Conservation (phyloP, 2,113 vertebrate genomes). For the Stomatorhinus ivindoensis region DNA sequence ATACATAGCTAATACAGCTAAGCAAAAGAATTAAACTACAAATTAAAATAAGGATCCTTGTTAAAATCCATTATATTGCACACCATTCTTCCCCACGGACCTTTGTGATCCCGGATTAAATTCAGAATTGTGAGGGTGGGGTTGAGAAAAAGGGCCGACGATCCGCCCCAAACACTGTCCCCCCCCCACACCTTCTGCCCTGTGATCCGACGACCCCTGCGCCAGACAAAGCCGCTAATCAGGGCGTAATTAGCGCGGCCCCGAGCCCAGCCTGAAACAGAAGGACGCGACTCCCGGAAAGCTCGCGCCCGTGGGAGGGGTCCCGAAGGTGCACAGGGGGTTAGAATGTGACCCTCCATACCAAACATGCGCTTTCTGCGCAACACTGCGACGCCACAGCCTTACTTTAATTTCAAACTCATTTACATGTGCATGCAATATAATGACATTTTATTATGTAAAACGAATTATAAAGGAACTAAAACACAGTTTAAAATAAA, state of each 20-base stretch:
- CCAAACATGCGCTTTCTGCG: too few species aligned
- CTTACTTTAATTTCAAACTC: too few species aligned
- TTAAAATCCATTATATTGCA: slow-evolving; percentile 49
- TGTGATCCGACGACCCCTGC: slow-evolving; percentile 58
- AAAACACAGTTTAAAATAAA: background rate
- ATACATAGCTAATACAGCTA: slow-evolving; percentile 29
- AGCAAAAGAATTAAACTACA: slow-evolving; percentile 54
- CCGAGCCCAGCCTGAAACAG: slow-evolving; percentile 23
- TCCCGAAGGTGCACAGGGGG: background rate
- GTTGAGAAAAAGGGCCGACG: slow-evolving; percentile 52
- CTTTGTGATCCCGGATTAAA: slow-evolving; percentile 53
- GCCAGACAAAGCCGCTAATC: slow-evolving; percentile 31
- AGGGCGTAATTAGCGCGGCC: slow-evolving; percentile 28
- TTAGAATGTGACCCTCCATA: background rate
- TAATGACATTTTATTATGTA: background rate
- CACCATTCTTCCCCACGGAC: slow-evolving; percentile 52
- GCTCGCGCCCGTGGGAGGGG: background rate
- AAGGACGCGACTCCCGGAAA: background rate
- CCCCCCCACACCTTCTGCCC: slow-evolving; percentile 55
- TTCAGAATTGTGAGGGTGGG: slow-evolving; percentile 40
- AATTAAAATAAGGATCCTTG: slow-evolving; percentile 27
- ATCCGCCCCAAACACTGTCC: slow-evolving; percentile 40
- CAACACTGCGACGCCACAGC: too few species aligned
- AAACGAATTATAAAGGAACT: background rate
- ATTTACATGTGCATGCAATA: background rate